These are phyloP conservation scores for Sylvilagus bachmani DNA, from an alignment of 2,113 vertebrate genomes.

Conservation along the genomic window DNA sequence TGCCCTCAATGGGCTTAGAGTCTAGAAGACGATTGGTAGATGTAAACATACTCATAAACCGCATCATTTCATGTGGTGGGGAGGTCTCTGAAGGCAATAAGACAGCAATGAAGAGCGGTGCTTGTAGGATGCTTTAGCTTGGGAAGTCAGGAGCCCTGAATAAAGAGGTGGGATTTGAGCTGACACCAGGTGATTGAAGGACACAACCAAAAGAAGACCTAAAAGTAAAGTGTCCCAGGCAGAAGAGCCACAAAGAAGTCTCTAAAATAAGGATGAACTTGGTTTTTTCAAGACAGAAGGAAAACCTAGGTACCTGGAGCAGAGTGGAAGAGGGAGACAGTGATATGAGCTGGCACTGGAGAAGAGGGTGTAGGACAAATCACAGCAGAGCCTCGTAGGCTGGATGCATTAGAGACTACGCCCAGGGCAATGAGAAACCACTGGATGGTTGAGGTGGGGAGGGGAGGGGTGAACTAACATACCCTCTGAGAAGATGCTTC, in stretches of 20 bases:
- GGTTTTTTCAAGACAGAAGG: not conserved
- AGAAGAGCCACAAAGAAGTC: not conserved
- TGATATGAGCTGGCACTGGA: not conserved
- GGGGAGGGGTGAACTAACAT: not conserved
- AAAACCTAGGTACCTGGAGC: not conserved
- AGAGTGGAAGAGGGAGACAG: not conserved
- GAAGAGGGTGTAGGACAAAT: not conserved
- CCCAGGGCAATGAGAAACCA: not conserved
- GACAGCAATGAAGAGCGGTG: not conserved
- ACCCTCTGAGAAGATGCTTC: not conserved
- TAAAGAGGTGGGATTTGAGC: not conserved
- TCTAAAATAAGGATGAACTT: not conserved
- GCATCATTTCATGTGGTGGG: not conserved
- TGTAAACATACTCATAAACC: not conserved
- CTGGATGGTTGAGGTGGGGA: not conserved
- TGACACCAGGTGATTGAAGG: not conserved
- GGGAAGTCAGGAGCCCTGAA: not conserved
- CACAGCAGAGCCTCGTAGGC: not conserved
- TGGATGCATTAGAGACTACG: not conserved
- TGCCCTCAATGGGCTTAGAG: not conserved
- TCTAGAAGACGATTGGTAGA: not conserved
- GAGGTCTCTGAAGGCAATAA: not conserved
- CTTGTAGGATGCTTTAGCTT: not conserved
- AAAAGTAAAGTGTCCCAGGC: not conserved
- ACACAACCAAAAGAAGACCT: not conserved